Conservation (phyloP, 2,888 invertebrate species). For the Cerceris ruficornis region DNA sequence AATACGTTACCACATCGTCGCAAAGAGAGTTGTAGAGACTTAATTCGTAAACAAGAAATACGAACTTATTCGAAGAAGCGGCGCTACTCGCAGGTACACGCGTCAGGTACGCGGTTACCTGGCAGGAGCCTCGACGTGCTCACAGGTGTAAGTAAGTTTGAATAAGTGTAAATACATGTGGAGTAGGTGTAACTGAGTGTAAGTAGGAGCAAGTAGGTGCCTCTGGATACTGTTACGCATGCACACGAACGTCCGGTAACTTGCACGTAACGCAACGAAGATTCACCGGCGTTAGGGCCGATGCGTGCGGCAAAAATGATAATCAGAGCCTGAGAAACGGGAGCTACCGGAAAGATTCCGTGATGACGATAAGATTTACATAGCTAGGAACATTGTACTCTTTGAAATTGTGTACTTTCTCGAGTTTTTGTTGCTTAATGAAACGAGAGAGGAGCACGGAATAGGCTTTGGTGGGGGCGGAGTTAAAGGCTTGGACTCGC, state of each 20-base stretch:
- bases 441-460: neutral
- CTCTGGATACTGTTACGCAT: conserved; percentile 58
- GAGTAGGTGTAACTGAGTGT: neutral
- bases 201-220: conserved; percentile 38
- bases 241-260: neutral
- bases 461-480: too few relatives aligned
- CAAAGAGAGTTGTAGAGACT: too few relatives aligned
- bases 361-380: conserved; percentile 44
- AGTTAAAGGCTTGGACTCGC: too few relatives aligned
- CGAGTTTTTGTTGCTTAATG: conserved; percentile 3
- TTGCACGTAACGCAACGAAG: conserved; percentile 18
- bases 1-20: too few relatives aligned
- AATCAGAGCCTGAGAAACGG: conserved; percentile 54
- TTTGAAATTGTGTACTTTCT: neutral
- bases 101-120: conserved; percentile 22
- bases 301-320: conserved; percentile 48
- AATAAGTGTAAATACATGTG: too few relatives aligned
- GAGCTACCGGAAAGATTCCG: conserved; percentile 53
- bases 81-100: conserved; percentile 16
- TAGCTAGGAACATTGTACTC: conserved; percentile 22
- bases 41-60: too few relatives aligned
- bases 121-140: neutral
- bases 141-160: conserved; percentile 28
- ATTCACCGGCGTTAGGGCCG: neutral
- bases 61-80: conserved; percentile 17